Conservation (phyloP, 2,113 vertebrate species). For the Promerops cafer region DNA sequence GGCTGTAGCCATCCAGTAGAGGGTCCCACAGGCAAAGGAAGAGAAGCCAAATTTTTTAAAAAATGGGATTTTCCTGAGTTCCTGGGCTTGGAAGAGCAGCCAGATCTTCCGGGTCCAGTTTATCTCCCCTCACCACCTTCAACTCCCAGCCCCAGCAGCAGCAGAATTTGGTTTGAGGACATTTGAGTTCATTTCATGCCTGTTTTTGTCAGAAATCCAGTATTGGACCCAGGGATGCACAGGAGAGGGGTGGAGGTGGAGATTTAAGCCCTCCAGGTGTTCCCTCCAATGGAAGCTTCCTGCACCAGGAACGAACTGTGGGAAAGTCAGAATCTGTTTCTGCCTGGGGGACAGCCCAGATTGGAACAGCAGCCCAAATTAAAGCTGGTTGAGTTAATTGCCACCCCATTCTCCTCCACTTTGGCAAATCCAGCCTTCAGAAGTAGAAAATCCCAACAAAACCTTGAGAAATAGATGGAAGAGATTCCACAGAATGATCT, state of each 20-base stretch:
- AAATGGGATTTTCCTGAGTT: fast-evolving
- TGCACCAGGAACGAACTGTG: not conserved
- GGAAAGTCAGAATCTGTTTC: not conserved
- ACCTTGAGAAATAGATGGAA: not conserved
- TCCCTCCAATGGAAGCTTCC: not conserved
- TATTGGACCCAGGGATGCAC: too few species aligned
- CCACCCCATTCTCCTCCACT: not conserved
- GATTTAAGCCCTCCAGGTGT: not conserved
- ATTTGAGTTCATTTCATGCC: fast-evolving
- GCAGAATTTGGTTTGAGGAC: not conserved
- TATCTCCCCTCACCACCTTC: not conserved
- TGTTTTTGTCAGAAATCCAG: not conserved
- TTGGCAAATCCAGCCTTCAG: not conserved
- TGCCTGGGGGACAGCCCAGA: not conserved
- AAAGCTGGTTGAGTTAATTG: not conserved
- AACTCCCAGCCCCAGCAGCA: not conserved
- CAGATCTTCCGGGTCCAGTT: not conserved
- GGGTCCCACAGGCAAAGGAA: not conserved
- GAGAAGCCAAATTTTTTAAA: not conserved
- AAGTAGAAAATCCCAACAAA: not conserved
- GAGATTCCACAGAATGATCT: not conserved
- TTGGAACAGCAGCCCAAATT: not conserved
- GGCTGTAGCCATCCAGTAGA: not conserved
- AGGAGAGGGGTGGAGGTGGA: not conserved
- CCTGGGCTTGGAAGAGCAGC: not conserved